Conservation (phyloP, 2,797 vertebrate species). For the Perodicticus potto region DNA sequence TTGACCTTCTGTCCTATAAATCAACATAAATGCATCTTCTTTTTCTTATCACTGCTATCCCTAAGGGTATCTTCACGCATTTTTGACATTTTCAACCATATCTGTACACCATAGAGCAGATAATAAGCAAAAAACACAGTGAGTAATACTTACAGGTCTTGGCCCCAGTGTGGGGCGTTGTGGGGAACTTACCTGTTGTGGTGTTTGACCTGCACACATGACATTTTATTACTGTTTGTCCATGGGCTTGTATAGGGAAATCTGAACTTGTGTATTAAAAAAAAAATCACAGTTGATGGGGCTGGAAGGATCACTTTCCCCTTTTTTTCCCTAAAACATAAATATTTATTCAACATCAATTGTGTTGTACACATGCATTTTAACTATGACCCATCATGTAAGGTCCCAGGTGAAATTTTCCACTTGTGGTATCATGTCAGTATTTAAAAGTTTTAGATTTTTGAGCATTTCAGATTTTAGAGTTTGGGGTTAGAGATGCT, state of each 20-base stretch:
- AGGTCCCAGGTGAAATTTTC: background rate
- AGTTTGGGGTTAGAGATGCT: background rate
- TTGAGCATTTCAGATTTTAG: background rate
- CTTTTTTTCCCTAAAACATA: background rate
- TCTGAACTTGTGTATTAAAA: background rate
- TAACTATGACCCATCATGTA: background rate
- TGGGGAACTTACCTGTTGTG: background rate
- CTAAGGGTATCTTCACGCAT: background rate
- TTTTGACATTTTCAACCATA: background rate
- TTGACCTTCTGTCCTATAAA: background rate
- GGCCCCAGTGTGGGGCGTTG: background rate
- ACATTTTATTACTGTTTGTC: background rate
- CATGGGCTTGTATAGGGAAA: background rate
- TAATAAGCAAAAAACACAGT: background rate
- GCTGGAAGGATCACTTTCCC: background rate
- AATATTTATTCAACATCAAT: too few relatives aligned
- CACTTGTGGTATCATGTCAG: background rate
- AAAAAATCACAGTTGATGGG: background rate
- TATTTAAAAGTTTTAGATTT: background rate
- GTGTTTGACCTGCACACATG: background rate
- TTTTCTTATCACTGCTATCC: background rate
- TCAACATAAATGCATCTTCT: background rate
- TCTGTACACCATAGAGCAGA: background rate
- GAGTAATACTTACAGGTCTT: background rate
- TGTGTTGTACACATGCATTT: background rate